These are phyloP conservation scores for Desmodus rotundus DNA, from an alignment of 2,113 vertebrate species.

Conservation along the genomic window DNA sequence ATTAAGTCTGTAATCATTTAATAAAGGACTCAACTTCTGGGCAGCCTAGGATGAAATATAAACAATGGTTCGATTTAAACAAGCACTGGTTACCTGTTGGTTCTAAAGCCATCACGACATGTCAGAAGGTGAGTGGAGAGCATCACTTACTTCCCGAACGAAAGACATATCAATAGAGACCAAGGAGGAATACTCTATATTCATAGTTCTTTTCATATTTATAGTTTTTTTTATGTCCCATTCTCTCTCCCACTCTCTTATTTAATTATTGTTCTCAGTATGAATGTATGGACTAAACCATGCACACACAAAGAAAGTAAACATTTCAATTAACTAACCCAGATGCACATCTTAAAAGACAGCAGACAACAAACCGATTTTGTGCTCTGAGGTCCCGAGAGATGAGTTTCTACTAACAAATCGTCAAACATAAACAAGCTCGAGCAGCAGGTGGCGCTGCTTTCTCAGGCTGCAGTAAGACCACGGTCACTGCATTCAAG, in stretches of 20 bases:
- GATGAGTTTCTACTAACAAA: neutral
- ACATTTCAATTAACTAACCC: neutral
- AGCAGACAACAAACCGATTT: neutral
- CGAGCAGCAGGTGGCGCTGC: conserved; percentile 78
- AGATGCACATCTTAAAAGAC: neutral
- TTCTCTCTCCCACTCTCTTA: neutral
- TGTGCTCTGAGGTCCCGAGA: neutral
- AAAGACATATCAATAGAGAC: neutral
- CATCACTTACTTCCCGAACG: neutral
- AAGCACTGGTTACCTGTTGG: neutral
- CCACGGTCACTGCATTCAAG: neutral
- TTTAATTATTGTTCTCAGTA: neutral
- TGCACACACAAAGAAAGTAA: neutral
- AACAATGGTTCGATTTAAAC: neutral
- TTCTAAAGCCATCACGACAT: neutral
- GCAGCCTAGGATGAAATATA: neutral
- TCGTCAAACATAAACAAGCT: neutral
- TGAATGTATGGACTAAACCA: neutral
- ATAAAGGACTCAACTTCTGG: neutral
- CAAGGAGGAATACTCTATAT: neutral
- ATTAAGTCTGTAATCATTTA: neutral
- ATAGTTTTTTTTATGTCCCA: neutral
- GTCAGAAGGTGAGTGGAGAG: neutral
- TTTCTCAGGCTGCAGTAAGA: conserved; percentile 53
- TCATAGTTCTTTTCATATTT: neutral